Evolutionary conservation across 2,888 invertebrate species (phyloP).

Genomic region (Chironomus riparius): DNA sequence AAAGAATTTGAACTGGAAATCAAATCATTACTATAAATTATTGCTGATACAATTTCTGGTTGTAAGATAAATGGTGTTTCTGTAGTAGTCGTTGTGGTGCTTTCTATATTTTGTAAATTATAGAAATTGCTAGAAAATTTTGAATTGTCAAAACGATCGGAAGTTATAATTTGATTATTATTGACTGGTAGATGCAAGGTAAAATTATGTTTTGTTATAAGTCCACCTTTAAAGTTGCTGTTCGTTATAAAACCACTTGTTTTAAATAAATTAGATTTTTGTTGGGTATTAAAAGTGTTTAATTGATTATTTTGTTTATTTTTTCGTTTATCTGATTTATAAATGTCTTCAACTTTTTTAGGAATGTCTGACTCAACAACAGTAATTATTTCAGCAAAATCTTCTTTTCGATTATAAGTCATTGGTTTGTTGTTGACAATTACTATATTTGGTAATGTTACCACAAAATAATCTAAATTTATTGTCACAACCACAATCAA

Average conservation of each 20-base stretch:
- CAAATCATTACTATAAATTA: too few species aligned
- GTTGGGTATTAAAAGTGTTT: neutral
- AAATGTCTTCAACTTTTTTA: too few species aligned
- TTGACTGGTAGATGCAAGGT: neutral
- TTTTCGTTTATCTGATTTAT: neutral
- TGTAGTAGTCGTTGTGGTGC: too few species aligned
- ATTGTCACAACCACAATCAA: neutral
- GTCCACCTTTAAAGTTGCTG: constrained; percentile 1
- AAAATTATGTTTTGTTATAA: neutral
- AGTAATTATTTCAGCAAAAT: neutral
- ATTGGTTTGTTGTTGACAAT: constrained; percentile 16
- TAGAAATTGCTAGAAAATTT: neutral
- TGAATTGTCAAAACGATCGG: neutral
- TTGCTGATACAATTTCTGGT: too few species aligned
- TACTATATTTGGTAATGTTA: neutral
- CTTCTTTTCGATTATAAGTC: neutral
- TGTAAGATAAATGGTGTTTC: too few species aligned
- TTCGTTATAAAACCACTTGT: neutral
- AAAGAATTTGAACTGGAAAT: too few species aligned
- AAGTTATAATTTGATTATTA: neutral
- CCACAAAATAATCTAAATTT: too few species aligned
- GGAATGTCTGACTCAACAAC: too few species aligned
- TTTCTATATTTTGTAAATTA: too few species aligned
- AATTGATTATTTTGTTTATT: neutral
- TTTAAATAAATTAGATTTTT: constrained; percentile 11